A percentile compares a stretch with the other conserved stretches of the same genome.
Conservation (phyloP, 2,797 vertebrate species). For the Myotis vivesi region DNA sequence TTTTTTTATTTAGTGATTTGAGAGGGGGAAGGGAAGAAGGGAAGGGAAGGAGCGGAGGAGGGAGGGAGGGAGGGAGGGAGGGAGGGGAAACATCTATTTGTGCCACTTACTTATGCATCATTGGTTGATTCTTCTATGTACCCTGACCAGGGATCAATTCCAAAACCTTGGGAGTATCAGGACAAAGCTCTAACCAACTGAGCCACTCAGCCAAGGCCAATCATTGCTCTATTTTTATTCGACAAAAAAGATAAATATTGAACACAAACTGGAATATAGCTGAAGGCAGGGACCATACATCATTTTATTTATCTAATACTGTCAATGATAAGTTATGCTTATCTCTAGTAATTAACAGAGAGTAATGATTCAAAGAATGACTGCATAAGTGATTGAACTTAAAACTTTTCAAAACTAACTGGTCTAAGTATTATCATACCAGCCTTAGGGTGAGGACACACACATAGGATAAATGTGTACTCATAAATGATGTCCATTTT, state of each 20-base stretch:
- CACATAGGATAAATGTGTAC: background rate
- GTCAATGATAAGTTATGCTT: background rate
- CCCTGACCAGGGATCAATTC: no score
- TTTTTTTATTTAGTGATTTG: background rate
- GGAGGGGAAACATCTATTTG: no score
- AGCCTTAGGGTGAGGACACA: background rate
- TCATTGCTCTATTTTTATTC: background rate
- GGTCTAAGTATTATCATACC: background rate
- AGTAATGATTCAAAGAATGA: constrained; percentile 15
- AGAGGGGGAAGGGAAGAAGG: no score
- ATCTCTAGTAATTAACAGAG: background rate
- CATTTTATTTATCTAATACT: background rate
- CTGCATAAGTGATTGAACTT: background rate
- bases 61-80: no score
- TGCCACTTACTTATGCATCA: no score
- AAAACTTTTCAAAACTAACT: background rate
- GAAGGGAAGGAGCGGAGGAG: no score
- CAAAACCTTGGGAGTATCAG: no score
- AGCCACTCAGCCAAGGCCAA: no score
- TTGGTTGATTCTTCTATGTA: no score
- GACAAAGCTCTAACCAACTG: no score
- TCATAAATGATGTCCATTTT: background rate
- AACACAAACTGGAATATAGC: background rate
- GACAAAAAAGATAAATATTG: background rate
- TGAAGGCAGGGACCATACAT: background rate